A percentile compares a stretch with the other conserved stretches of the same genome.
These are phyloP conservation scores for Lampropteryx suffumata DNA, from an alignment of 2,888 invertebrate genomes.

Conservation along the genomic window DNA sequence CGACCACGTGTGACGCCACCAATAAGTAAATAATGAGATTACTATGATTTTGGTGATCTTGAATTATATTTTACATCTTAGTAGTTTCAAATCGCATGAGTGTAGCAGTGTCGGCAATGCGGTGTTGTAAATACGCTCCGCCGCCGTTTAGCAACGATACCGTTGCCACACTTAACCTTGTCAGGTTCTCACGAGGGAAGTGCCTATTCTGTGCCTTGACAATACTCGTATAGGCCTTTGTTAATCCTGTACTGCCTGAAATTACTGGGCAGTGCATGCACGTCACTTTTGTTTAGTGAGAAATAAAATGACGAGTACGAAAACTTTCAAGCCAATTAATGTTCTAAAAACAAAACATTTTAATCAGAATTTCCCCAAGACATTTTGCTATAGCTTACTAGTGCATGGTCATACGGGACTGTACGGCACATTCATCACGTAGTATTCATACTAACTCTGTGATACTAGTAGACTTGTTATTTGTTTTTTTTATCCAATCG, in stretches of 20 bases:
- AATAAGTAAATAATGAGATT: conserved; percentile 30
- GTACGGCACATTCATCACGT: too few species aligned
- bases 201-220: conserved; percentile 81
- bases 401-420: too few species aligned
- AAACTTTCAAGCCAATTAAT: too few species aligned
- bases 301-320: too few species aligned
- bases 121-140: conserved; percentile 79
- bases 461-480: too few species aligned
- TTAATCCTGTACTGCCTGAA: conserved; percentile 74
- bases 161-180: conserved; percentile 82
- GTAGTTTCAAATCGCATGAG: conserved; percentile 49
- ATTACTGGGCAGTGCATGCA: conserved; percentile 27
- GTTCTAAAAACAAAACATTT: too few species aligned
- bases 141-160: conserved; percentile 80
- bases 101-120: conserved; percentile 73
- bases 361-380: too few species aligned
- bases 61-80: conserved; percentile 12
- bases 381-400: too few species aligned
- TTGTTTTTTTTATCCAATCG: background rate
- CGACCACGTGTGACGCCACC: conserved; percentile 58
- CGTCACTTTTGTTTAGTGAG: too few species aligned
- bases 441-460: too few species aligned
- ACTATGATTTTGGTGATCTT: conserved; percentile 31
- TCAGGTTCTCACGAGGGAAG: conserved; percentile 82
- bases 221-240: conserved; percentile 80